Evolutionary conservation across 2,113 vertebrate species (phyloP).

Genomic region (Eclectus roratus): DNA sequence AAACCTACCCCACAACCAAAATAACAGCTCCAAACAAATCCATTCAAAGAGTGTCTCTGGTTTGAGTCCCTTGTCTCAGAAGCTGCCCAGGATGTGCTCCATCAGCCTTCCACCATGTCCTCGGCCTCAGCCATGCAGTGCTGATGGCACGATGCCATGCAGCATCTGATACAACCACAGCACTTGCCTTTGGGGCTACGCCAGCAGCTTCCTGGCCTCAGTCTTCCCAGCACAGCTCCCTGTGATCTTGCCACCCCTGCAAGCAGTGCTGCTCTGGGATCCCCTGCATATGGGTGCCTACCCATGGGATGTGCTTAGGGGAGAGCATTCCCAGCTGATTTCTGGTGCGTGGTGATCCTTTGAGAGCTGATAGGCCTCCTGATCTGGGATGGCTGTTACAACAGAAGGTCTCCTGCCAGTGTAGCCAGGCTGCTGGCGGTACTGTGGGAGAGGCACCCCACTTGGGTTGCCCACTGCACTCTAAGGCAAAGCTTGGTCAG

Average conservation of each 20-base stretch:
- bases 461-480: neutral
- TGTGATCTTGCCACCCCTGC: rapidly evolving
- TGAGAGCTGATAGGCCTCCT: rapidly evolving
- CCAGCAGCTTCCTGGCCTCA: neutral
- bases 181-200: neutral
- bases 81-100: neutral
- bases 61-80: neutral
- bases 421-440: neutral
- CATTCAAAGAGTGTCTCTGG: neutral
- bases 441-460: neutral
- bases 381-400: neutral
- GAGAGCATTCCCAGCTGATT: rapidly evolving
- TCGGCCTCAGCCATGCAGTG: rapidly evolving
- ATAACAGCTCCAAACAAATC: neutral
- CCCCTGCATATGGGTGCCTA: rapidly evolving
- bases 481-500: neutral
- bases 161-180: neutral
- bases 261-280: neutral
- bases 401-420: neutral
- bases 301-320: neutral
- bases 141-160: rapidly evolving
- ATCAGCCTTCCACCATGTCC: neutral
- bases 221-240: neutral
- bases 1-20: neutral
- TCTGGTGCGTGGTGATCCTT: neutral